Conservation (phyloP, 2,113 vertebrate species). For the Myiagra hebetior region DNA sequence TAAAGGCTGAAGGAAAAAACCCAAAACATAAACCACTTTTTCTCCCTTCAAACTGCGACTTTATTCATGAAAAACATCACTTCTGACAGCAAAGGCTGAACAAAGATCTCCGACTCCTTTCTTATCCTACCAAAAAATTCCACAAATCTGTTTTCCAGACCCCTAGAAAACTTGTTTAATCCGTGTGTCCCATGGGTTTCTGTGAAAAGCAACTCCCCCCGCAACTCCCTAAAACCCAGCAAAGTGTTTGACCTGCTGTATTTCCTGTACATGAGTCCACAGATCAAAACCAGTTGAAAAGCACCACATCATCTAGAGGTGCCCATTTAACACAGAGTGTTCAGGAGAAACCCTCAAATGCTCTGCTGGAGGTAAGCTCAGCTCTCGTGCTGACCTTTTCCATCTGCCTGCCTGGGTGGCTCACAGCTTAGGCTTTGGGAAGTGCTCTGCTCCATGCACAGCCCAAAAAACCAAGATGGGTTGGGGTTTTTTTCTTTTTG, state of each 20-base stretch:
- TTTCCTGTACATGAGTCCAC: neutral
- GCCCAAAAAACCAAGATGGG: neutral
- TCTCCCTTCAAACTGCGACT: neutral
- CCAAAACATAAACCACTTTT: neutral
- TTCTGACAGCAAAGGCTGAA: neutral
- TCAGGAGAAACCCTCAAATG: neutral
- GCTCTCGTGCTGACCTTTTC: neutral
- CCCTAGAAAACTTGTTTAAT: neutral
- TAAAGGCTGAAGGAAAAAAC: neutral
- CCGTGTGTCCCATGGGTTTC: neutral
- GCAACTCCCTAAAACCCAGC: neutral
- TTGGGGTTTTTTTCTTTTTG: neutral
- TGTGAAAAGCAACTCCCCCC: neutral
- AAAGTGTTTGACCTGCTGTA: neutral
- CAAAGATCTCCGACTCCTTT: neutral
- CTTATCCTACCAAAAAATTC: neutral
- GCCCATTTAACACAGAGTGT: rapidly evolving
- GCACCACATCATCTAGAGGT: neutral
- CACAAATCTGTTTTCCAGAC: neutral
- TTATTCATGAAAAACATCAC: constrained; percentile 14
- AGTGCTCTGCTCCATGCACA: neutral
- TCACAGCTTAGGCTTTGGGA: neutral
- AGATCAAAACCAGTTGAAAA: neutral
- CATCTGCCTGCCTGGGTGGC: neutral
- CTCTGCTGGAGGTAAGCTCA: neutral